Conservation (phyloP, 2,797 vertebrate genomes). For the Pipistrellus nathusii region DNA sequence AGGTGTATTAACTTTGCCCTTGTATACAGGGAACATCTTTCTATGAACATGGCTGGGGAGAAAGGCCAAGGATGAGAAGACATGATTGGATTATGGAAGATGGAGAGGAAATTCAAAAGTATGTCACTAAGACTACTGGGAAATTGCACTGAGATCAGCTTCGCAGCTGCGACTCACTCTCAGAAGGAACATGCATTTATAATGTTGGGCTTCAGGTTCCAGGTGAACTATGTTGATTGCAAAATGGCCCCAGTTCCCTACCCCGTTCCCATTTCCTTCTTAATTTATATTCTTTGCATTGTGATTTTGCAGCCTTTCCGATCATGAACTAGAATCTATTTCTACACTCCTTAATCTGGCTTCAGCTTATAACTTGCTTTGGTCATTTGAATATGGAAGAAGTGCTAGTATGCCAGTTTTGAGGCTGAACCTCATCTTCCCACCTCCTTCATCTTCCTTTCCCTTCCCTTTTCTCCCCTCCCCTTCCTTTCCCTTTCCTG, state of each 20-base stretch:
- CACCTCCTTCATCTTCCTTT: not conserved
- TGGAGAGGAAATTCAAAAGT: not conserved
- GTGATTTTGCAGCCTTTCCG: not conserved
- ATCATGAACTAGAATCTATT: not conserved
- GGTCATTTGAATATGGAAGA: not conserved
- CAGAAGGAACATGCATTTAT: not conserved
- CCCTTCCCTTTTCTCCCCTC: not conserved
- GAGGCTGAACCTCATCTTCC: not conserved
- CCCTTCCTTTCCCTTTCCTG: too few relatives aligned
- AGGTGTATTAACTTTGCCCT: not conserved
- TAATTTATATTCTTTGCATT: not conserved
- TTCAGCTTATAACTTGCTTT: not conserved
- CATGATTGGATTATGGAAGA: too few relatives aligned
- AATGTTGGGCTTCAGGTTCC: not conserved
- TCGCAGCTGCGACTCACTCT: not conserved
- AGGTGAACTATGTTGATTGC: fast-evolving
- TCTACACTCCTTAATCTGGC: not conserved
- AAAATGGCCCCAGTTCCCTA: not conserved
- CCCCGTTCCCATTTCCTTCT: too few relatives aligned
- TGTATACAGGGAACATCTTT: not conserved
- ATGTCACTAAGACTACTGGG: too few relatives aligned
- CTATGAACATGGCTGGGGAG: not conserved
- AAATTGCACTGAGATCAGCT: not conserved
- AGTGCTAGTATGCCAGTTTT: not conserved
- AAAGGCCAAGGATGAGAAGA: not conserved